Evolutionary conservation across 2,888 invertebrate species (phyloP).

Genomic region (Trichogramma dendrolimi): DNA sequence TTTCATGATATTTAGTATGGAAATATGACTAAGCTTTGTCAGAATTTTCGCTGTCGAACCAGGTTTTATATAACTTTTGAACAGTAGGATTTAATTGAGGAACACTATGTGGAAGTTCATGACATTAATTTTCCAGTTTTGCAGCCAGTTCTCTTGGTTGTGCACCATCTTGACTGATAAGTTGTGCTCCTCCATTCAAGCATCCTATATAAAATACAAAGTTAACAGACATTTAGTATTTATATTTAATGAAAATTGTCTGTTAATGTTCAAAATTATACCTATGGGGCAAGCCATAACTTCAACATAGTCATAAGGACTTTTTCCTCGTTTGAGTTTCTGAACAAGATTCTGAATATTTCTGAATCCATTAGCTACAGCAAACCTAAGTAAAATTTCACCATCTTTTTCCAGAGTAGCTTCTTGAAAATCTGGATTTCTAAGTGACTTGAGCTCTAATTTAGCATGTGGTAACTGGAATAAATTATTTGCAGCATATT

Average conservation of each 20-base stretch:
- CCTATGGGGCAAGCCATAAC: slow-evolving; percentile 99
- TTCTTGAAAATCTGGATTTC: slow-evolving; percentile 91
- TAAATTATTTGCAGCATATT: slow-evolving; percentile 72
- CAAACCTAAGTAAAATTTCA: slow-evolving; percentile 72
- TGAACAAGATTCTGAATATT: slow-evolving; percentile 98
- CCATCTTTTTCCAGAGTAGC: slow-evolving; percentile 71
- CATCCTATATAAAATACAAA: no score
- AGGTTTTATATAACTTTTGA: slow-evolving; percentile 61
- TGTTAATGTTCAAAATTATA: no score
- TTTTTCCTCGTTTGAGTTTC: slow-evolving; percentile 87
- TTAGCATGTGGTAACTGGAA: slow-evolving; percentile 59
- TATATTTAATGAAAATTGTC: slow-evolving; percentile 4
- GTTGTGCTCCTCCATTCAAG: slow-evolving; percentile 94
- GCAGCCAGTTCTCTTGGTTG: slow-evolving; percentile 65
- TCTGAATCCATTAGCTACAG: slow-evolving; percentile 91
- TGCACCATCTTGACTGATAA: slow-evolving; percentile 64
- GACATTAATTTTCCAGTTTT: slow-evolving; percentile 68
- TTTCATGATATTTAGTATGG: slow-evolving; percentile 82
- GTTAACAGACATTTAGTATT: slow-evolving; percentile 52
- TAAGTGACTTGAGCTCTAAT: slow-evolving; percentile 66
- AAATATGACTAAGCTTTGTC: slow-evolving; percentile 68
- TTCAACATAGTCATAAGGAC: slow-evolving; percentile 91
- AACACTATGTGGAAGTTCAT: slow-evolving; percentile 58
- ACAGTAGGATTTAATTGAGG: slow-evolving; percentile 60
- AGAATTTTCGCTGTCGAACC: no score